Evolutionary conservation across 2,888 invertebrate species (phyloP).

Genomic region (Lingula anatina): DNA sequence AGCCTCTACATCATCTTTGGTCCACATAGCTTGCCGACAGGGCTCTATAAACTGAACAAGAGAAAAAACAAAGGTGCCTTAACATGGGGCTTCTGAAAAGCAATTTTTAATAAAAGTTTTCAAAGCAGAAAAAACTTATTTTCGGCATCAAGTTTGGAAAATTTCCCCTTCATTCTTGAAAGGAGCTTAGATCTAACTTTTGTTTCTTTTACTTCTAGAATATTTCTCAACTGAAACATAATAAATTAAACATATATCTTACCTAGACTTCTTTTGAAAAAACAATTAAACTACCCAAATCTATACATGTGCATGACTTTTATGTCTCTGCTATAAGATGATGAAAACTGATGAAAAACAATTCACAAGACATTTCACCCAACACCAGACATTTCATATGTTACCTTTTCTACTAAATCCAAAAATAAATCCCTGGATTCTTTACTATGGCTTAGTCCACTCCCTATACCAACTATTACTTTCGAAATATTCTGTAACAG

Average conservation of each 20-base stretch:
- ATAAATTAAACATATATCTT: no score
- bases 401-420: constrained; percentile 72
- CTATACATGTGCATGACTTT: no score
- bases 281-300: no score
- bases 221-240: no score
- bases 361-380: background rate
- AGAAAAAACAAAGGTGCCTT: background rate
- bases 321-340: background rate
- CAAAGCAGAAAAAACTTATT: no score
- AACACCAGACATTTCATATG: background rate
- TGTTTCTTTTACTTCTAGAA: no score
- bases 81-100: background rate
- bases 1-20: constrained; percentile 69
- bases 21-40: constrained; percentile 75
- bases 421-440: constrained; percentile 79
- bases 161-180: no score
- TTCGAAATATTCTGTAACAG: constrained; percentile 65
- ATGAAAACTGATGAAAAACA: background rate
- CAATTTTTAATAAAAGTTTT: no score
- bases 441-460: constrained; percentile 77
- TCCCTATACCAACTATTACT: constrained; percentile 77
- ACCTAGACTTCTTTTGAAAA: no score
- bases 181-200: no score
- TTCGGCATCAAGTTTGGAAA: no score
- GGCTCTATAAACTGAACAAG: constrained; percentile 68